Conservation (phyloP, 2,888 invertebrate genomes). For the Diachrysia chrysitis region DNA sequence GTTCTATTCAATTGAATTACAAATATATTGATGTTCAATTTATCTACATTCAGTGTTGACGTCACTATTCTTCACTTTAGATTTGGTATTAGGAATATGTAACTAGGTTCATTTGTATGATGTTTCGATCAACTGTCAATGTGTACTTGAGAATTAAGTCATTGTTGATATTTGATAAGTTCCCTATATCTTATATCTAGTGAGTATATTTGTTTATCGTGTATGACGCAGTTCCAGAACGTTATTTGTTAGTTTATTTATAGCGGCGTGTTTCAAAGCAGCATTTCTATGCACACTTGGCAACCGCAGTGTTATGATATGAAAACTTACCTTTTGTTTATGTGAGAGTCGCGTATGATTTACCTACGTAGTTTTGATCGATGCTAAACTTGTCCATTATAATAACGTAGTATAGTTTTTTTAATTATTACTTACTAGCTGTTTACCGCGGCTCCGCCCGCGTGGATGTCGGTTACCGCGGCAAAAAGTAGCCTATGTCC, state of each 20-base stretch:
- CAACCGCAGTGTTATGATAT: constrained; percentile 16
- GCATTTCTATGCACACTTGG: constrained; percentile 26
- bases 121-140: neutral
- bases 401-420: too few relatives aligned
- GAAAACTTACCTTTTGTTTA: constrained; percentile 14
- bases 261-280: constrained; percentile 44
- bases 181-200: neutral
- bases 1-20: constrained; percentile 54
- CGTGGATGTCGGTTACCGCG: too few relatives aligned
- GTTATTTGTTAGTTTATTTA: constrained; percentile 50
- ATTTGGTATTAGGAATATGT: neutral
- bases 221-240: constrained; percentile 49
- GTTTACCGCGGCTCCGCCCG: too few relatives aligned
- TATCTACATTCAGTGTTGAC: constrained; percentile 35
- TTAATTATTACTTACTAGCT: too few relatives aligned
- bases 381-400: neutral
- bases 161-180: neutral
- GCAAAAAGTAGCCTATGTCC: too few relatives aligned
- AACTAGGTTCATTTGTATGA: neutral
- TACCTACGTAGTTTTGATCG: neutral
- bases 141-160: neutral
- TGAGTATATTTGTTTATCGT: constrained; percentile 27
- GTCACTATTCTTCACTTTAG: constrained; percentile 22
- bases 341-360: neutral
- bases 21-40: constrained; percentile 53